Percentiles rank a stretch among this genome's conserved stretches.
phyloP scores from a whole-genome alignment of 2,888 invertebrate genomes.

The Eristalis tenax region DNA sequence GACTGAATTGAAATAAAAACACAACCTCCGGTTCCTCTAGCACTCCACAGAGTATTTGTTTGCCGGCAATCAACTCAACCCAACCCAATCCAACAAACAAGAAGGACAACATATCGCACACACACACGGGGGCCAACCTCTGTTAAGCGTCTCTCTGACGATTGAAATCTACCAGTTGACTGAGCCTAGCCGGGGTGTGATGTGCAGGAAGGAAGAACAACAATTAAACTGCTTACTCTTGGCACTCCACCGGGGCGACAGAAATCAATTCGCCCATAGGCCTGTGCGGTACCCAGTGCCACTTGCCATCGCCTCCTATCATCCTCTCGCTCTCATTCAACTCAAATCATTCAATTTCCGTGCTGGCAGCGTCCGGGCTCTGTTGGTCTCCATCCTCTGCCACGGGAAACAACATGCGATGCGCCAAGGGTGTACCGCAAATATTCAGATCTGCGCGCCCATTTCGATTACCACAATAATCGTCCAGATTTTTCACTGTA shows the following conservation, averaged over 20 bases:
- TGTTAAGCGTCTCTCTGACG: background rate
- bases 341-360: constrained; percentile 69
- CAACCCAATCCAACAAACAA: constrained; percentile 13
- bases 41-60: constrained; percentile 20
- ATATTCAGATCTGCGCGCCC: constrained; percentile 70
- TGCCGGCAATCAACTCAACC: background rate
- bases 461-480: constrained; percentile 71
- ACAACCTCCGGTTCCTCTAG: background rate
- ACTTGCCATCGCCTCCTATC: background rate
- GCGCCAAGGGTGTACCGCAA: constrained; percentile 40
- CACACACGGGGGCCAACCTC: background rate
- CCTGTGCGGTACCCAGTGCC: background rate
- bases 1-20: background rate
- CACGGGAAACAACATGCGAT: background rate
- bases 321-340: constrained; percentile 37
- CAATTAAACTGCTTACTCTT: constrained; percentile 69
- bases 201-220: constrained; percentile 37
- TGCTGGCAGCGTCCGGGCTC: constrained; percentile 26
- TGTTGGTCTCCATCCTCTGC: background rate
- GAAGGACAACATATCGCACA: constrained; percentile 32
- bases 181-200: background rate
- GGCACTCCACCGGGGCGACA: constrained; percentile 52
- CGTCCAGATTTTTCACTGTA: constrained; percentile 70
- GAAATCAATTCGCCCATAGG: constrained; percentile 55
- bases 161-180: background rate